Evolutionary conservation across 2,797 vertebrate species (phyloP), one percentile per base, ranked within the genome.

Genomic region (Thamnophis elegans): DNA sequence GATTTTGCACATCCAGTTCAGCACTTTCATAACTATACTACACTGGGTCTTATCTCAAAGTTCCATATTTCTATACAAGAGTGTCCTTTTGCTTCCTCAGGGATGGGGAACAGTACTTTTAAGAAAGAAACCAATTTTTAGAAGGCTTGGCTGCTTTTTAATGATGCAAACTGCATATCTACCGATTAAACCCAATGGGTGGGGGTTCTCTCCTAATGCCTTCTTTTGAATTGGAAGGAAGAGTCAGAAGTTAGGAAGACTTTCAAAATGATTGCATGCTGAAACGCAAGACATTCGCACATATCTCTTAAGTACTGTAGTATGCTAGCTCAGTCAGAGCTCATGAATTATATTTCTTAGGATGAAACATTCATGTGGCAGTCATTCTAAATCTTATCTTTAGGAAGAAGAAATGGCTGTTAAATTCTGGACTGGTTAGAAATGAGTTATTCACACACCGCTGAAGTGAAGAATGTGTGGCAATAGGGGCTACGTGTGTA

Each of bases 81-180:
- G 7, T 28, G 91, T 58, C 53, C 12, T 85, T 22, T 85, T 12
- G 73, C 11, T 91, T 87, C 58, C 51, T 90, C 86, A 92, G 60
- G 55, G 89, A 85, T 92, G 92, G 60, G 55, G 89, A 85, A 92
- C 82, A 56, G 36, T 94, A 92, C 94, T 93, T 94, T 73, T 87
- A 85, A 78, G 54, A 89, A 95, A 58, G 16, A 87, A 88, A 95
- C 91, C 26, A 13, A 4, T 28, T 62, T 62, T 62, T 11, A 28
- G 60, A 62, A 62, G 60, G 26, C 11, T 62, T 28, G 60, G 62
- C 28, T 65, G 62, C 62, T 11, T 5, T 65, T 65, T 65, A 65
- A 28, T 65, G 28, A 6, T 65, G 62, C 28, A 65, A 14, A 14
- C 2, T 65, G 12, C 28, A n/a, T 65, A 26, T 65, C 60, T 65